phyloP scores from a whole-genome alignment of 2,113 vertebrate species.

The Clinocottus analis region DNA sequence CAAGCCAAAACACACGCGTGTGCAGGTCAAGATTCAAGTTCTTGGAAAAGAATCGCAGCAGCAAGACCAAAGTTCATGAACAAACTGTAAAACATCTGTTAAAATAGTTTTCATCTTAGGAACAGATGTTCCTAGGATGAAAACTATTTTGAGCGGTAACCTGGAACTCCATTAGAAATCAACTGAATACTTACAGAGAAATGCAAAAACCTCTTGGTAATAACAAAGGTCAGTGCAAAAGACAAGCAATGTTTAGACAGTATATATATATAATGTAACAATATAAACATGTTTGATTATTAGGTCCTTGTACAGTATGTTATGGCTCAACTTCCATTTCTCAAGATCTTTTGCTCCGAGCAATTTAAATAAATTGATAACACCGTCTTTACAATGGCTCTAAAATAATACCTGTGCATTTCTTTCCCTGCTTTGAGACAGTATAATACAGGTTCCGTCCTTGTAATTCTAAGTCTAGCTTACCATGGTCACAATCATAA shows the following conservation, averaged over 20 bases:
- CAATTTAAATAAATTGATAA: conserved; percentile 19
- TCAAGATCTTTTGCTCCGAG: conserved; percentile 1
- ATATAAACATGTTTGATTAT: conserved; percentile 45
- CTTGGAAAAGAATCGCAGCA: neutral
- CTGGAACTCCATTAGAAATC: conserved; percentile 20
- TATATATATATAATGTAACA: conserved; percentile 16
- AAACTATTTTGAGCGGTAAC: neutral
- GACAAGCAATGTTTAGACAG: conserved; percentile 29
- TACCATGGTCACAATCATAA: conserved; percentile 39
- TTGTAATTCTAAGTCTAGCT: neutral
- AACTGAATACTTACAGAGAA: conserved; percentile 12
- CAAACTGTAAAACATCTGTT: neutral
- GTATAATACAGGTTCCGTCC: neutral
- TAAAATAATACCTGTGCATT: conserved; percentile 19
- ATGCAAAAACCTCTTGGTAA: conserved; percentile 17
- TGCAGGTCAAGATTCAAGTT: neutral
- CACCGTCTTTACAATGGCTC: neutral
- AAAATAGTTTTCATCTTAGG: conserved; percentile 6
- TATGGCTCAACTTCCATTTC: conserved; percentile 68
- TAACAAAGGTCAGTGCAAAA: conserved; percentile 52
- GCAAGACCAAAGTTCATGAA: conserved; percentile 29
- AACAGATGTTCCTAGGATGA: neutral
- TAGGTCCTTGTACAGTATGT: conserved; percentile 42
- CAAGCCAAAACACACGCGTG: conserved; percentile 33
- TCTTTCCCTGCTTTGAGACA: neutral